Conservation (phyloP, 2,797 vertebrate species). For the Molossus alvarezi region DNA sequence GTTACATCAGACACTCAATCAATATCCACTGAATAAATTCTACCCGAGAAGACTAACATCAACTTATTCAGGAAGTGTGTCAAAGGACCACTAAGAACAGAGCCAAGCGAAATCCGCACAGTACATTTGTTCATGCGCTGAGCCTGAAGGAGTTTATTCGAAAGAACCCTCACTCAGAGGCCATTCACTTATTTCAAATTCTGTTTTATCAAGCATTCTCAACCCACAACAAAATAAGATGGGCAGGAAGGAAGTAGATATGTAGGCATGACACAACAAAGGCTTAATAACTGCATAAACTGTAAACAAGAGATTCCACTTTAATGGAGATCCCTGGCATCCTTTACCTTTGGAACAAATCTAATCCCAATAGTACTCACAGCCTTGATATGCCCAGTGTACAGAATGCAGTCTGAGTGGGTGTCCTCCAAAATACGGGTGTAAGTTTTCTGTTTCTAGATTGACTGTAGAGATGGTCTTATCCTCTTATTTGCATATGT, state of each 20-base stretch:
- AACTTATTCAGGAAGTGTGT: background rate
- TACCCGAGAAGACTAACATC: conserved; percentile 26
- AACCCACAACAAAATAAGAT: background rate
- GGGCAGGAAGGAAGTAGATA: background rate
- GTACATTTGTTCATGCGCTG: background rate
- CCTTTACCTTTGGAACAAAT: background rate
- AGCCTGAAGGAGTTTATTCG: background rate
- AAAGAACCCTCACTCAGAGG: background rate
- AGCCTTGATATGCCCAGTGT: too few relatives aligned
- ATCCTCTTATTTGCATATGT: background rate
- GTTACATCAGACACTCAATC: background rate
- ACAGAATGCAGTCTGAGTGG: background rate
- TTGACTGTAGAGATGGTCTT: background rate
- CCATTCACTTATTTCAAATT: background rate
- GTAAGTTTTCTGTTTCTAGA: background rate
- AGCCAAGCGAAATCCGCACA: background rate
- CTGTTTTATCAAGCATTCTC: conserved; percentile 23
- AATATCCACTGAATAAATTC: background rate
- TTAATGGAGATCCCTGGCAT: background rate
- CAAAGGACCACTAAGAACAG: background rate
- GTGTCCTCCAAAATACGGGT: background rate
- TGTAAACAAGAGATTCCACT: background rate
- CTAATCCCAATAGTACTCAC: background rate
- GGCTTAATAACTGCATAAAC: background rate
- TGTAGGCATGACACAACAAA: background rate